Evolutionary conservation across 2,797 vertebrate species (phyloP).

Genomic region (Anas georgica): DNA sequence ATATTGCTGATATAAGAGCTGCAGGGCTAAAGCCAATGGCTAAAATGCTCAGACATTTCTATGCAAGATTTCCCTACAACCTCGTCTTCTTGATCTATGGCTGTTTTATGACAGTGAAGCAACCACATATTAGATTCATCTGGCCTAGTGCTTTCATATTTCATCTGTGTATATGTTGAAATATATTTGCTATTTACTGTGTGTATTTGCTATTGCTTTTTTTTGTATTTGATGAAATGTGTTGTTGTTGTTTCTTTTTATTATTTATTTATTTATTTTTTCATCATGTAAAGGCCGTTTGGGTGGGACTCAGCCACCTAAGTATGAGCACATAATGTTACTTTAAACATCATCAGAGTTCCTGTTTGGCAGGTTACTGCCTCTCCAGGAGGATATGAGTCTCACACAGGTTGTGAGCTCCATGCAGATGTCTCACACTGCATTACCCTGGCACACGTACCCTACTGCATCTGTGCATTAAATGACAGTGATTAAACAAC

Average conservation of each 20-base stretch:
- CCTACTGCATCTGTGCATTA: not conserved
- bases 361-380: not conserved
- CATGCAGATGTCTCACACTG: not conserved
- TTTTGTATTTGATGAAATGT: constrained; percentile 16
- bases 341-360: not conserved
- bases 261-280: not conserved
- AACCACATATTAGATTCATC: constrained; percentile 64
- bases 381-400: not conserved
- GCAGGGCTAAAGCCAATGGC: constrained; percentile 24
- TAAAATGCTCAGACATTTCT: constrained; percentile 34
- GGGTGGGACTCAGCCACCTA: not conserved
- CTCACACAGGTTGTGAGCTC: not conserved
- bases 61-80: constrained; percentile 27
- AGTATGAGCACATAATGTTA: not conserved
- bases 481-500: not conserved
- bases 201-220: not conserved
- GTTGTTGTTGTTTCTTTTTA: no score
- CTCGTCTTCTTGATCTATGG: constrained; percentile 50
- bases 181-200: constrained; percentile 25
- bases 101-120: constrained; percentile 53
- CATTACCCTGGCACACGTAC: not conserved
- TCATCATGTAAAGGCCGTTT: not conserved
- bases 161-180: constrained; percentile 41
- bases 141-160: constrained; percentile 57
- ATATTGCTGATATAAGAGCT: constrained; percentile 30